phyloP scores from a whole-genome alignment of 2,113 vertebrate genomes.

The Takifugu bimaculatus region DNA sequence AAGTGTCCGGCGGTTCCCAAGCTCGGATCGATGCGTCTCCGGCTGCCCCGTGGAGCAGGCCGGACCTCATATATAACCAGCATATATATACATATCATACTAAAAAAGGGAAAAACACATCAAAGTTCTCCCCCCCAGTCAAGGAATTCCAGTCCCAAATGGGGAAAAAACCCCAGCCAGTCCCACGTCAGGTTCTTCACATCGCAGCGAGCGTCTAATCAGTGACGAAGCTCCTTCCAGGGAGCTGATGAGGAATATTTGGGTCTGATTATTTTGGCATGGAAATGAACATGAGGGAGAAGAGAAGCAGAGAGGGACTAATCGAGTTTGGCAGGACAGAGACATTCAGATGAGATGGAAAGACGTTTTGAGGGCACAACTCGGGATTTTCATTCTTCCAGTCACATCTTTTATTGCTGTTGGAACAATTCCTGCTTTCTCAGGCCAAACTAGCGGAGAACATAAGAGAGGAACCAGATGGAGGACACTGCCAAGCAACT shows the following conservation, averaged over 20 bases:
- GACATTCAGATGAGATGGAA: conserved; percentile 20
- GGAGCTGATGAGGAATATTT: conserved; percentile 65
- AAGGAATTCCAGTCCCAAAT: conserved; percentile 68
- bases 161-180: conserved; percentile 25
- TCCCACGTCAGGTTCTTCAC: conserved; percentile 58
- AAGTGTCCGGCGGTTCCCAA: too few species aligned
- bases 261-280: conserved; percentile 66
- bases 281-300: conserved; percentile 39
- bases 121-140: conserved; percentile 47
- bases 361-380: conserved; percentile 19
- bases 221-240: conserved; percentile 62
- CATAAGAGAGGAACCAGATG: conserved; percentile 44
- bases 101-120: conserved; percentile 22
- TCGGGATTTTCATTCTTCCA: conserved; percentile 23
- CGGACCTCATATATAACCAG: neutral
- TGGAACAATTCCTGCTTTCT: conserved; percentile 34
- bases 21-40: too few species aligned
- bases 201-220: conserved; percentile 69
- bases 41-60: too few species aligned
- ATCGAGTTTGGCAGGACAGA: conserved; percentile 32
- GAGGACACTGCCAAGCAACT: conserved; percentile 40
- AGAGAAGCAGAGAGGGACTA: conserved; percentile 11
- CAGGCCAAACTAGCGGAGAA: conserved; percentile 32
- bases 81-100: conserved; percentile 43
- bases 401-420: conserved; percentile 34